Percentiles rank a stretch among this genome's conserved stretches.
These are phyloP conservation scores for Lutraria lutraria DNA, from an alignment of 2,888 invertebrate genomes.

Conservation along the genomic window DNA sequence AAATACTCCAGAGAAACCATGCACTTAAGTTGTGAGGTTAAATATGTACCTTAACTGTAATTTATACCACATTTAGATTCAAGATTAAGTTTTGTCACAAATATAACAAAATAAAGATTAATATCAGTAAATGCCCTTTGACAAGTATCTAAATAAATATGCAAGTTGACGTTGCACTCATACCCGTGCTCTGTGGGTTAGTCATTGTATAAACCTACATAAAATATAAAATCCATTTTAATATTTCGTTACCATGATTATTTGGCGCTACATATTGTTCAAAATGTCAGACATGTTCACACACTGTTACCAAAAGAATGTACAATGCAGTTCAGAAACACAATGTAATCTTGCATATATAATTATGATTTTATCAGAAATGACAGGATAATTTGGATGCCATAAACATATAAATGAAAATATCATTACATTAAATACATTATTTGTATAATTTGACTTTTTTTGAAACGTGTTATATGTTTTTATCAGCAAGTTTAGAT, in stretches of 20 bases:
- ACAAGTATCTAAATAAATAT: slow-evolving; percentile 15
- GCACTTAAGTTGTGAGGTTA: slow-evolving; percentile 33
- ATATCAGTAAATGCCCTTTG: slow-evolving; percentile 28
- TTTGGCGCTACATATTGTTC: neutral
- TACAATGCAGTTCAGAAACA: neutral
- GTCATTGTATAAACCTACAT: neutral
- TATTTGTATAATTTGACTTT: too few relatives aligned
- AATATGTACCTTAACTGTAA: slow-evolving; percentile 30
- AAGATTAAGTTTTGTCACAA: slow-evolving; percentile 30
- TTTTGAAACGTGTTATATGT: too few relatives aligned
- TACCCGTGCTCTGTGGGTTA: neutral
- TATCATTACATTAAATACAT: too few relatives aligned
- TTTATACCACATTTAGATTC: neutral
- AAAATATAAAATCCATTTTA: neutral
- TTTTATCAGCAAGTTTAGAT: too few relatives aligned
- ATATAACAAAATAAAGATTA: slow-evolving; percentile 45
- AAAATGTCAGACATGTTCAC: neutral
- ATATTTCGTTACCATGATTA: slow-evolving; percentile 1
- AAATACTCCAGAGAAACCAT: neutral
- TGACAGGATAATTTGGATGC: neutral
- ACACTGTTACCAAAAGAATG: neutral
- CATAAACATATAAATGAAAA: too few relatives aligned
- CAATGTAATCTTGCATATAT: neutral
- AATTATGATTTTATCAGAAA: neutral
- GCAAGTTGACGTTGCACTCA: neutral